A percentile compares a stretch with the other conserved stretches of the same genome.
Conservation (phyloP, 2,888 invertebrate genomes). For the Pelosia muscerda region DNA sequence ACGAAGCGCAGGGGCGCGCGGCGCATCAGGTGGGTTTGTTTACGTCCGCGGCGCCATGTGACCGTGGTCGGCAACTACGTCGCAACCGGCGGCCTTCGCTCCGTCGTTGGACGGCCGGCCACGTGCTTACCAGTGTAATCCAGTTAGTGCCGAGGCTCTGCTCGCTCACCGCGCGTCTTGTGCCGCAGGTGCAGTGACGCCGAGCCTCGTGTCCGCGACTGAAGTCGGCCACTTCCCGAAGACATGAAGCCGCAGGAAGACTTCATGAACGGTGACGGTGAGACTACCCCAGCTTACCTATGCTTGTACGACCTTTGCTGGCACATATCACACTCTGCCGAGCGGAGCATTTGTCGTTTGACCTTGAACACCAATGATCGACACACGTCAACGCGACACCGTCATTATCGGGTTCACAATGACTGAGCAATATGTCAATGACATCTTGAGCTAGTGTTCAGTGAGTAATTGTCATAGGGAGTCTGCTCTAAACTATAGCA, state of each 20-base stretch:
- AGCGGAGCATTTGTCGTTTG: slow-evolving; percentile 15
- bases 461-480: neutral
- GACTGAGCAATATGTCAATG: slow-evolving; percentile 3
- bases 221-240: slow-evolving; percentile 20
- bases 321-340: neutral
- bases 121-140: slow-evolving; percentile 59
- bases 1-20: slow-evolving; percentile 20
- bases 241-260: slow-evolving; percentile 72
- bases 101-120: slow-evolving; percentile 35
- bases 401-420: slow-evolving; percentile 7
- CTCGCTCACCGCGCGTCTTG: slow-evolving; percentile 35
- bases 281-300: slow-evolving; percentile 38
- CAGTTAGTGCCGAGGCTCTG: slow-evolving; percentile 51
- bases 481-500: neutral
- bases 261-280: slow-evolving; percentile 74
- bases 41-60: slow-evolving; percentile 62
- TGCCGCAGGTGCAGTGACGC: slow-evolving; percentile 39
- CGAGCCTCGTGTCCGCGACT: slow-evolving; percentile 13
- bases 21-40: slow-evolving; percentile 70
- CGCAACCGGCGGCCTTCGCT: slow-evolving; percentile 56
- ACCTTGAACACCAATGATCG: slow-evolving; percentile 39
- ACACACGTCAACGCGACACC: slow-evolving; percentile 13
- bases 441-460: neutral
- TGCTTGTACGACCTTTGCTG: too few relatives aligned
- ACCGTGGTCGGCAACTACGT: slow-evolving; percentile 53